Base-by-base conservation (phyloP, 2,113 vertebrate genomes). In the Proterorhinus semilunaris region DNA sequence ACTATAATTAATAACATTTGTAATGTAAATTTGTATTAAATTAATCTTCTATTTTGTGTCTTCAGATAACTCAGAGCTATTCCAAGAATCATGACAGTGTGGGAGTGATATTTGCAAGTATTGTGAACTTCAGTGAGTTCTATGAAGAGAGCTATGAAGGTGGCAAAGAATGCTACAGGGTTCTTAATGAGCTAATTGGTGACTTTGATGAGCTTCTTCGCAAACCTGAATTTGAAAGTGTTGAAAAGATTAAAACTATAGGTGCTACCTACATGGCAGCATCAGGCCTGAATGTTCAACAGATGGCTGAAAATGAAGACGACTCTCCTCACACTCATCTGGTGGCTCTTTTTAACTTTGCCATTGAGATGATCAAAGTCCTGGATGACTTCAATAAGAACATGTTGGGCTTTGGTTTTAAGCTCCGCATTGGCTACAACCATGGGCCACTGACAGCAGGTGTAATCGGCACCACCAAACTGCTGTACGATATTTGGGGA, bases 221-320 rank as follows among this genome's bases (percentile, higher is more conserved):
- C 84, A 92, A 94, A 82, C 73, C 91, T 0, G 94, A 95, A 10
- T 99, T 97, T 85, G 91, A 90, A 83, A 96, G 92, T 50, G 95
- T 99, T 0, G 98, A 99, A 91, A 99, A 99, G 80, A 99, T 99
- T 87, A 99, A 99, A 89, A 99, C 98, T n/a, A 99, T 99, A 0
- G 98, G 98, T 2, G 96, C 98, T 55, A 99, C 98, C 0, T 99
- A 99, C 91, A 99, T 99, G 98, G 98, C 98, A 0, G 98, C 98
- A 0, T 96, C 97, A 0, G 97, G 98, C 3, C 93, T 99, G 63
- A 97, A 96, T 8, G 88, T 95, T 0, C 93, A 91, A 1, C 96
- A 95, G 90, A 86, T 93, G 83, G 92, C 84, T 1, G 87, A 93
- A 82, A 92, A 88, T 1, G 87, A 94, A 17, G 95, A 95, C 1